Evolutionary conservation across 2,888 invertebrate genomes (phyloP).

Genomic region (Pedicia rivosa): DNA sequence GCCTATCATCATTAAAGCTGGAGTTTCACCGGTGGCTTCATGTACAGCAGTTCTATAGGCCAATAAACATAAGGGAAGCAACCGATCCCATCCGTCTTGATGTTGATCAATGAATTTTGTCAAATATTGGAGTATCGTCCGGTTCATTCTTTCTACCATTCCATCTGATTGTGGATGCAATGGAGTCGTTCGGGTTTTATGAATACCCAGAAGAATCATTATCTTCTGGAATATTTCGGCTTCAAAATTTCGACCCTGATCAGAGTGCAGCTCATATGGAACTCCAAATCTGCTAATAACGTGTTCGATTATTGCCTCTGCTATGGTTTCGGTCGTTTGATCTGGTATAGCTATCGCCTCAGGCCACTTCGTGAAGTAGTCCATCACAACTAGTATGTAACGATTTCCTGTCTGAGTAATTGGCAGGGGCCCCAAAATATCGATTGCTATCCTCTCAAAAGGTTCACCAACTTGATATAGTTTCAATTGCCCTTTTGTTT

Average conservation of each 20-base stretch:
- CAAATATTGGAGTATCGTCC: conserved; percentile 14
- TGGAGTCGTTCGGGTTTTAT: conserved; percentile 15
- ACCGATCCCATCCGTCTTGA: conserved; percentile 12
- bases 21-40: conserved; percentile 11
- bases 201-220: conserved; percentile 9
- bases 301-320: too few species aligned
- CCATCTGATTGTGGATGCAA: conserved; percentile 18
- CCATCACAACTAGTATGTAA: conserved; percentile 11
- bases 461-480: conserved; percentile 10
- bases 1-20: conserved; percentile 12
- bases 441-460: too few species aligned
- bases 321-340: too few species aligned
- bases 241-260: conserved; percentile 7
- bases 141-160: conserved; percentile 17
- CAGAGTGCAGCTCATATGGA: conserved; percentile 8
- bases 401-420: conserved; percentile 2
- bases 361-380: too few species aligned
- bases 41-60: conserved; percentile 11
- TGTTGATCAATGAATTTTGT: conserved; percentile 11
- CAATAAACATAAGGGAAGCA: conserved; percentile 9
- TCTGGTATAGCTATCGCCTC: too few species aligned
- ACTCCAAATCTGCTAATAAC: too few species aligned
- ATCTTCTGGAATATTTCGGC: conserved; percentile 8
- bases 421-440: neutral
- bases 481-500: conserved; percentile 11